Evolutionary conservation across 2,888 invertebrate species (phyloP).

Genomic region (Gastrophysa polygoni): DNA sequence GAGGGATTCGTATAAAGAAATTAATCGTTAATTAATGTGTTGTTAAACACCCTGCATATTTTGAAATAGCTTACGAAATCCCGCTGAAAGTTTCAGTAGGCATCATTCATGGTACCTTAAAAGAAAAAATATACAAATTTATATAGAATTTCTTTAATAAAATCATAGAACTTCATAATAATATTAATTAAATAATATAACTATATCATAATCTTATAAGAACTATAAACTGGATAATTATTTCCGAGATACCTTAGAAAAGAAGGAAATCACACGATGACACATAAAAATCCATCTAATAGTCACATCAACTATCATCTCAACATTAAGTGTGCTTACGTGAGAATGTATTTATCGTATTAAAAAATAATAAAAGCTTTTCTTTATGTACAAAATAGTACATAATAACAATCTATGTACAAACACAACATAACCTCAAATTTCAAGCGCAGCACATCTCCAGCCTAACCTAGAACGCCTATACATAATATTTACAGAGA

Average conservation of each 20-base stretch:
- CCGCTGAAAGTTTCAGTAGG: no score
- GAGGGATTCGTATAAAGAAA: no score
- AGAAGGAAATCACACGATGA: slow-evolving; percentile 44
- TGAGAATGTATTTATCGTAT: slow-evolving; percentile 30
- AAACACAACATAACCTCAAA: slow-evolving; percentile 41
- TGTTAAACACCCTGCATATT: no score
- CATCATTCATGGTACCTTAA: background rate
- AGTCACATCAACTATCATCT: slow-evolving; percentile 42
- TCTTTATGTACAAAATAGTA: slow-evolving; percentile 52
- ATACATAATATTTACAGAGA: slow-evolving; percentile 28
- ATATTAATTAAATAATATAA: slow-evolving; percentile 29
- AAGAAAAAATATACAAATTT: slow-evolving; percentile 18
- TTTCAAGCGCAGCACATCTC: slow-evolving; percentile 27
- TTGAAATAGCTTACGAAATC: no score
- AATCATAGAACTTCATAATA: slow-evolving; percentile 36
- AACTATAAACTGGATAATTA: slow-evolving; percentile 22
- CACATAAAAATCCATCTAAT: slow-evolving; percentile 44
- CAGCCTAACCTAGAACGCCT: background rate
- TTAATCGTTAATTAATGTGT: no score
- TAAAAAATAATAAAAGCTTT: slow-evolving; percentile 43
- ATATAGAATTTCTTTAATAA: slow-evolving; percentile 36
- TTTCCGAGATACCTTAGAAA: slow-evolving; percentile 11
- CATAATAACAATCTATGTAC: slow-evolving; percentile 52
- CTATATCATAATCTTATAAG: slow-evolving; percentile 30
- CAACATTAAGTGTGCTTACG: slow-evolving; percentile 41